These are phyloP conservation scores for Muraenolepis orangiensis DNA, from an alignment of 2,797 vertebrate genomes.

Conservation along the genomic window DNA sequence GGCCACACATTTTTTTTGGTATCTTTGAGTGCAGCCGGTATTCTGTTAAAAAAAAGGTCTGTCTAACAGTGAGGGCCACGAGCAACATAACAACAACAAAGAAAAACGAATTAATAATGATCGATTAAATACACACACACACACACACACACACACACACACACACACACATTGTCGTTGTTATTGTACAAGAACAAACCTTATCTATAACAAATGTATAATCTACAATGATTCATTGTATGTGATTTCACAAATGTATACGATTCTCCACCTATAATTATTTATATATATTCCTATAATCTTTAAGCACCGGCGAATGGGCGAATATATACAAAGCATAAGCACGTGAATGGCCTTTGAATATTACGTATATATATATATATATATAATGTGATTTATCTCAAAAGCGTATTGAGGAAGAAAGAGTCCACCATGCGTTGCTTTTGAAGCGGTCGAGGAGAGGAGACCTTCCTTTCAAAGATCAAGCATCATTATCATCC, in stretches of 20 bases:
- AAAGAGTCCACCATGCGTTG: too few species aligned
- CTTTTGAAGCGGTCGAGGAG: not conserved
- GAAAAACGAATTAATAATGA: not conserved
- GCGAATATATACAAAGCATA: not conserved
- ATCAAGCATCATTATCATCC: not conserved
- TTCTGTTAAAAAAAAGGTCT: not conserved
- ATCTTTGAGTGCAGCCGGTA: conserved; percentile 6
- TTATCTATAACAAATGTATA: not conserved
- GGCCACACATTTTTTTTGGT: conserved; percentile 26
- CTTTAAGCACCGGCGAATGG: not conserved
- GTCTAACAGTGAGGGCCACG: too few species aligned
- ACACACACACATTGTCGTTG: not conserved
- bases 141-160: too few species aligned
- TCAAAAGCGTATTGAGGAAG: not conserved
- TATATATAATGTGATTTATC: not conserved
- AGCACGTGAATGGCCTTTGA: not conserved
- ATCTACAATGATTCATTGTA: not conserved
- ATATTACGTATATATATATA: not conserved
- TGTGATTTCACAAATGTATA: not conserved
- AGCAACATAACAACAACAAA: not conserved
- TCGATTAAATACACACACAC: not conserved
- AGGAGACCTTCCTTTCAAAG: not conserved
- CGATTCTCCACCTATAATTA: not conserved
- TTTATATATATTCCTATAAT: not conserved
- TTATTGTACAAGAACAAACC: not conserved